Evolutionary conservation across 2,888 invertebrate genomes (phyloP).

Genomic region (Drosophila borealis): DNA sequence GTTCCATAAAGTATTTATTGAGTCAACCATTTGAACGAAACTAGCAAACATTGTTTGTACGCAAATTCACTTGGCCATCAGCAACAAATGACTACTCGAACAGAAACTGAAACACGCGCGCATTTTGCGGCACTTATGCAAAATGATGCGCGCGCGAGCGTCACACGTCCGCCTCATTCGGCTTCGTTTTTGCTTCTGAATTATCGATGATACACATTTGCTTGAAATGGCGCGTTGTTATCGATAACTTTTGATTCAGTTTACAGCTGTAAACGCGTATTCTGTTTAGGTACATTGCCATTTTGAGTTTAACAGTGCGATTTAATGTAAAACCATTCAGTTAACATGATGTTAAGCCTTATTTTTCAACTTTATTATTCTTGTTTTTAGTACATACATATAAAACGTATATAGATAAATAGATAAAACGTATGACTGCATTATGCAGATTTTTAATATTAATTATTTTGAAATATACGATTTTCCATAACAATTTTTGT

Average conservation of each 20-base stretch:
- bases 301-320: constrained; percentile 25
- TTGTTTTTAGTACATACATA: not conserved
- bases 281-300: constrained; percentile 33
- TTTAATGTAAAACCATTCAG: not conserved
- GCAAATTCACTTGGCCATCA: constrained; percentile 44
- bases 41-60: constrained; percentile 25
- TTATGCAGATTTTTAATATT: not conserved
- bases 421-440: not conserved
- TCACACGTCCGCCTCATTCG: constrained; percentile 57
- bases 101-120: constrained; percentile 60
- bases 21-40: constrained; percentile 23
- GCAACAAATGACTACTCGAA: constrained; percentile 47
- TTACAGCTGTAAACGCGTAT: constrained; percentile 24
- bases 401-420: not conserved
- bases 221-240: constrained; percentile 34
- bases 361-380: not conserved
- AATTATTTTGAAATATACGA: not conserved
- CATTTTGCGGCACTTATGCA: constrained; percentile 58
- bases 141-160: constrained; percentile 57
- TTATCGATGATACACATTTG: constrained; percentile 32
- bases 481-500: too few relatives aligned
- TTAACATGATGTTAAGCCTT: constrained; percentile 14
- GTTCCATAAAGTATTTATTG: constrained; percentile 16
- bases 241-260: constrained; percentile 29
- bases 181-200: constrained; percentile 54